Evolutionary conservation across 2,113 vertebrate species (phyloP).

Genomic region (Canis aureus): DNA sequence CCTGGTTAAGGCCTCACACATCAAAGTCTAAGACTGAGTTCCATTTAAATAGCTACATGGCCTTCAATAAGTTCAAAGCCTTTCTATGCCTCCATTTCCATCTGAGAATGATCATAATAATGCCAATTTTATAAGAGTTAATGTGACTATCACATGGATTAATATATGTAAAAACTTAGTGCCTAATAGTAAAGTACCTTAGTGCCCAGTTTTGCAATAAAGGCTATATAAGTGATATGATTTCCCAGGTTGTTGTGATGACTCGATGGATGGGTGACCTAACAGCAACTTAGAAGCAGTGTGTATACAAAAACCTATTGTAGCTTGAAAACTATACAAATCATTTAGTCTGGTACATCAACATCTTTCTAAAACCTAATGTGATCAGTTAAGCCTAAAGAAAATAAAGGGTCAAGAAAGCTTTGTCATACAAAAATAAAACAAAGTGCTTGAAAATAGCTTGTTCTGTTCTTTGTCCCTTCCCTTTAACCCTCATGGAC

Average conservation of each 20-base stretch:
- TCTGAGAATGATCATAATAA: not conserved
- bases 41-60: not conserved
- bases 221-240: not conserved
- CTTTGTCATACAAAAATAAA: conserved; percentile 43
- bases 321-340: not conserved
- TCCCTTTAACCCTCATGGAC: not conserved
- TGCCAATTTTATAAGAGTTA: not conserved
- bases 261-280: not conserved
- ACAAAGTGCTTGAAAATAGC: conserved; percentile 10
- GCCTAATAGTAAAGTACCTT: not conserved
- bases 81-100: not conserved
- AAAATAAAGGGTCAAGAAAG: not conserved
- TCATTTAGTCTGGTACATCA: not conserved
- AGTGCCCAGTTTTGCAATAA: not conserved
- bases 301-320: not conserved
- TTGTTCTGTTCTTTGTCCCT: not conserved
- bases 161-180: not conserved
- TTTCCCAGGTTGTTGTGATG: not conserved
- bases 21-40: not conserved
- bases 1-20: not conserved
- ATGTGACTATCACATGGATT: not conserved
- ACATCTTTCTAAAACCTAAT: not conserved
- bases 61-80: not conserved
- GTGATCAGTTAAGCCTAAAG: not conserved
- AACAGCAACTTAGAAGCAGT: not conserved